A percentile compares a stretch with the other conserved stretches of the same genome.
phyloP scores from a whole-genome alignment of 1,140 invertebrate genomes.

The Papilio polyxenes region DNA sequence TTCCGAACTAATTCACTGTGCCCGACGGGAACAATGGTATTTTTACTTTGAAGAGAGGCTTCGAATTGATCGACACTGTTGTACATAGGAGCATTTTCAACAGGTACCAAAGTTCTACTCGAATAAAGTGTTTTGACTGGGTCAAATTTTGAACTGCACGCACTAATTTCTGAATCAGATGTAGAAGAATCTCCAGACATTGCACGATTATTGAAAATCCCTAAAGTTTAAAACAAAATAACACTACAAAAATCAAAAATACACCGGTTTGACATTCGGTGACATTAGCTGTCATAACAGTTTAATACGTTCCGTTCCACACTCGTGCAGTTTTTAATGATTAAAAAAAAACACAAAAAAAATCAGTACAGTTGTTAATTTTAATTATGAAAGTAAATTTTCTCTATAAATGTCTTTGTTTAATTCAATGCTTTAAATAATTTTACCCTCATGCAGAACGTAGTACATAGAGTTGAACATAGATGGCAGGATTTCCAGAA shows the following conservation, averaged over 20 bases:
- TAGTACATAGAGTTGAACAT: slow-evolving; percentile 33
- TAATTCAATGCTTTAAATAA: not conserved
- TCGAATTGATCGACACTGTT: slow-evolving; percentile 85
- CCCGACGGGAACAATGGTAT: slow-evolving; percentile 59
- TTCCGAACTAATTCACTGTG: slow-evolving; percentile 52
- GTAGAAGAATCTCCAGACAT: slow-evolving; percentile 66
- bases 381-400: no score
- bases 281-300: slow-evolving; percentile 26
- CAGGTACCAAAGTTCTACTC: slow-evolving; percentile 78
- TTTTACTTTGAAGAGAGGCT: slow-evolving; percentile 56
- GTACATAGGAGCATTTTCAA: slow-evolving; percentile 80
- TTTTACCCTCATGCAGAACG: not conserved
- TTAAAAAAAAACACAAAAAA: not conserved
- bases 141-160: slow-evolving; percentile 84
- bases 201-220: slow-evolving; percentile 41
- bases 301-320: slow-evolving; percentile 21
- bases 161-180: slow-evolving; percentile 83
- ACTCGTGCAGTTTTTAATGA: not conserved
- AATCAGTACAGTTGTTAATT: no score
- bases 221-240: slow-evolving; percentile 43
- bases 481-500: slow-evolving; percentile 45
- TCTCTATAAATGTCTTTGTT: not conserved
- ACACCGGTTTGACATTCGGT: slow-evolving; percentile 28
- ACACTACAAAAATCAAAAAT: slow-evolving; percentile 38
- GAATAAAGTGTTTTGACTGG: slow-evolving; percentile 85